Conservation (phyloP, 2,113 vertebrate genomes). For the Phylloscopus trochiloides region DNA sequence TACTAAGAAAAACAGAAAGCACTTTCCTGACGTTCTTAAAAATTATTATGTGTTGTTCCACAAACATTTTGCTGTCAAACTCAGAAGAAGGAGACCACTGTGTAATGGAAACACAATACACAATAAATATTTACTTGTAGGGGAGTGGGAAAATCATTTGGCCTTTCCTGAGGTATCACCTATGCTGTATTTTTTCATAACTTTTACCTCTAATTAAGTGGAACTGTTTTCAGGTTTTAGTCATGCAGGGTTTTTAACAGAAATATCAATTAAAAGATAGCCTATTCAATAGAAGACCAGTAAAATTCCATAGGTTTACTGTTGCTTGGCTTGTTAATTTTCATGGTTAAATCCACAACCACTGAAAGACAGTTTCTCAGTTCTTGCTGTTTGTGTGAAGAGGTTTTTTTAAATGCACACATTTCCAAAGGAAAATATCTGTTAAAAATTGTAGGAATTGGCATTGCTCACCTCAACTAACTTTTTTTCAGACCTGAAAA, state of each 20-base stretch:
- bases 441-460: background rate
- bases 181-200: background rate
- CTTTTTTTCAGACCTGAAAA: background rate
- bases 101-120: background rate
- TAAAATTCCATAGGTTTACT: background rate
- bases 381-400: background rate
- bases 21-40: background rate
- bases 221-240: background rate
- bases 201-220: background rate
- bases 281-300: background rate
- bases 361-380: background rate
- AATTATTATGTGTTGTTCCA: background rate
- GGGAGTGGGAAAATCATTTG: background rate
- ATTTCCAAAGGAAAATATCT: background rate
- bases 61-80: background rate
- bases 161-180: background rate
- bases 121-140: background rate
- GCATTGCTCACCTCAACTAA: background rate
- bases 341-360: background rate
- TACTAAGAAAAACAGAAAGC: background rate
- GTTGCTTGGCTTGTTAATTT: background rate
- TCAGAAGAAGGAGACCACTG: background rate
- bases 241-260: background rate
- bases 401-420: background rate
- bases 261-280: background rate